Percentiles rank a stretch among this genome's conserved stretches.
Evolutionary conservation across 37 sponge, comb jelly and placozoan species (phyloP).

Genomic region (Hexactinellida sp.): DNA sequence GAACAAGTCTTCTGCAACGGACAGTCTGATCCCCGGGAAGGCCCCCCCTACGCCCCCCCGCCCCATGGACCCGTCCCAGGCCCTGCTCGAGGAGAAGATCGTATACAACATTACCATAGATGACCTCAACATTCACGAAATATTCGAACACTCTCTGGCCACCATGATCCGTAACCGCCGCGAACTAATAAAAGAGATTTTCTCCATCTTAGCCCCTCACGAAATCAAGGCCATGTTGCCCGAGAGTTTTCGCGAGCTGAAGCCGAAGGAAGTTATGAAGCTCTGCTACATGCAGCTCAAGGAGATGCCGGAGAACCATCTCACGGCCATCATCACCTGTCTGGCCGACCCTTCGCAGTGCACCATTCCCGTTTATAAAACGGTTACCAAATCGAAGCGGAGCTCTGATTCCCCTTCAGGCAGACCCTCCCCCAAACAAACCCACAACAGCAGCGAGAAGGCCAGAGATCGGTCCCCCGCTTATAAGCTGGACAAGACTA

Average conservation of each 20-base stretch:
- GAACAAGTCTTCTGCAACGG: background rate
- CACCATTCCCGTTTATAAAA: background rate
- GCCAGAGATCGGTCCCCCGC: background rate
- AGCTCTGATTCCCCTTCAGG: background rate
- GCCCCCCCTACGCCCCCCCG: background rate
- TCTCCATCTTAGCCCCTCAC: background rate
- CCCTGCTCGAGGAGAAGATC: background rate
- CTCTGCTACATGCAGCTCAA: slow-evolving; percentile 9
- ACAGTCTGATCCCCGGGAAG: background rate
- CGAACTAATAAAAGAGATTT: slow-evolving; percentile 2
- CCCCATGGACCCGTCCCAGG: background rate
- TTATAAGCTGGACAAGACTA: background rate
- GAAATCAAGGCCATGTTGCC: background rate
- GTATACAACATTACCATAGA: background rate
- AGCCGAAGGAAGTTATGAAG: slow-evolving; percentile 7
- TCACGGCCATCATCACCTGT: slow-evolving; percentile 8
- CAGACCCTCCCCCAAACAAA: background rate
- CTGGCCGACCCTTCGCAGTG: background rate
- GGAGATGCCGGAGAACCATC: slow-evolving; percentile 1
- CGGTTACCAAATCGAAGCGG: background rate
- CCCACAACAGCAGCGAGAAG: background rate
- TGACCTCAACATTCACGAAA: slow-evolving; percentile 15
- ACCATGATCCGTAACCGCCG: slow-evolving; percentile 4
- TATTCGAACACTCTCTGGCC: slow-evolving; percentile 1
- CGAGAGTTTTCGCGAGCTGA: background rate